phyloP scores from a whole-genome alignment of 2,113 vertebrate species.

The Calonectris borealis region DNA sequence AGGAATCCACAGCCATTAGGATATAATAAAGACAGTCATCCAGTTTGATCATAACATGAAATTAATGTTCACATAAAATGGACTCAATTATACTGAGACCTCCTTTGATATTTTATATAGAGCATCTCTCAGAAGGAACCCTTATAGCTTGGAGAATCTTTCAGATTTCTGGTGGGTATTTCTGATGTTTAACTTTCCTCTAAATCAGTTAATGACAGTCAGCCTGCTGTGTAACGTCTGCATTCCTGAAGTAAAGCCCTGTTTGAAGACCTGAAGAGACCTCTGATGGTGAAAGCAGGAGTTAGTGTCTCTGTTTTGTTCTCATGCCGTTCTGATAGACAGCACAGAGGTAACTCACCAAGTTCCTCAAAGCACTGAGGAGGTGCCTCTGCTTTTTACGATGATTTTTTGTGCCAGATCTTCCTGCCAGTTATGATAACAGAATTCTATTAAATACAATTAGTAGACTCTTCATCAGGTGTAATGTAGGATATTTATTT shows the following conservation, averaged over 20 bases:
- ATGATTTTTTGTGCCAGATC: background rate
- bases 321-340: background rate
- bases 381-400: background rate
- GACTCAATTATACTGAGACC: background rate
- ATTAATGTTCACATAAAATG: conserved; percentile 1
- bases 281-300: background rate
- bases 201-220: background rate
- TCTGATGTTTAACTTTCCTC: background rate
- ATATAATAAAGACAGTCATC: background rate
- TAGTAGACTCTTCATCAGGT: background rate
- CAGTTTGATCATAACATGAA: background rate
- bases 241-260: background rate
- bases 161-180: background rate
- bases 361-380: background rate
- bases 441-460: background rate
- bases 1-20: conserved; percentile 23
- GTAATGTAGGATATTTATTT: background rate
- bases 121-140: background rate
- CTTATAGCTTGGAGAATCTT: background rate
- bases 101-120: background rate
- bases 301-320: background rate
- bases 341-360: background rate
- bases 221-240: background rate
- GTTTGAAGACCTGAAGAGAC: background rate
- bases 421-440: background rate